These are phyloP conservation scores for Rhynchomys soricoides DNA, from an alignment of 2,113 vertebrate genomes.

Conservation along the genomic window DNA sequence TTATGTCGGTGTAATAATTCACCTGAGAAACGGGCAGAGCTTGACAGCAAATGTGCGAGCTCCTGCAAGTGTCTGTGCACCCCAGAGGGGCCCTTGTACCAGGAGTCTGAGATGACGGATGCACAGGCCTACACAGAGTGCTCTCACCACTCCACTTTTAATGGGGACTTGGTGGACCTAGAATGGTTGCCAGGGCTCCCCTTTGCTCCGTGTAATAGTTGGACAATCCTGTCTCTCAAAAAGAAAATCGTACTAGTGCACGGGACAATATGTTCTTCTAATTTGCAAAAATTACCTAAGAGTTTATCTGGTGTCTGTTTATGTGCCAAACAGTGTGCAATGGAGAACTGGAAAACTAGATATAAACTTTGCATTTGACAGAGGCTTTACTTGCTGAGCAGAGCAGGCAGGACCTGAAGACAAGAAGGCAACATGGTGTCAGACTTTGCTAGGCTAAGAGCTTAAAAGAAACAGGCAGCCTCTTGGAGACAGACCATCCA, in stretches of 20 bases:
- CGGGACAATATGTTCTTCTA: conserved; percentile 46
- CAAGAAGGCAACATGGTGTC: background rate
- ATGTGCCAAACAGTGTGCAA: conserved; percentile 55
- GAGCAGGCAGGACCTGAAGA: background rate
- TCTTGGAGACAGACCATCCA: background rate
- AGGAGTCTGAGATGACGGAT: background rate
- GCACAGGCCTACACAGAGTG: fast-evolving
- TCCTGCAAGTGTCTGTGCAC: background rate
- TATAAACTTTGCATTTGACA: background rate
- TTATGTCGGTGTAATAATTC: background rate
- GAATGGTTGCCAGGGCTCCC: background rate
- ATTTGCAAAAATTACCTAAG: conserved; percentile 60
- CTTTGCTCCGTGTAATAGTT: background rate
- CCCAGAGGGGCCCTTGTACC: background rate
- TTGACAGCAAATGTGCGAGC: background rate
- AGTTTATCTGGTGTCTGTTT: conserved; percentile 1
- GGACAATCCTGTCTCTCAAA: background rate
- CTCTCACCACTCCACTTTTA: too few species aligned
- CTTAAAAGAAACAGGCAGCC: background rate
- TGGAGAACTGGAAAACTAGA: conserved; percentile 42
- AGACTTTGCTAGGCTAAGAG: background rate
- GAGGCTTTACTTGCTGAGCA: background rate
- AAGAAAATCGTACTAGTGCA: background rate
- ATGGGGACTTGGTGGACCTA: background rate
- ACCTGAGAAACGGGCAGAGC: background rate